A percentile compares a stretch with the other conserved stretches of the same genome.
phyloP scores from a whole-genome alignment of 1,140 invertebrate genomes.

The Cydia splendana region DNA sequence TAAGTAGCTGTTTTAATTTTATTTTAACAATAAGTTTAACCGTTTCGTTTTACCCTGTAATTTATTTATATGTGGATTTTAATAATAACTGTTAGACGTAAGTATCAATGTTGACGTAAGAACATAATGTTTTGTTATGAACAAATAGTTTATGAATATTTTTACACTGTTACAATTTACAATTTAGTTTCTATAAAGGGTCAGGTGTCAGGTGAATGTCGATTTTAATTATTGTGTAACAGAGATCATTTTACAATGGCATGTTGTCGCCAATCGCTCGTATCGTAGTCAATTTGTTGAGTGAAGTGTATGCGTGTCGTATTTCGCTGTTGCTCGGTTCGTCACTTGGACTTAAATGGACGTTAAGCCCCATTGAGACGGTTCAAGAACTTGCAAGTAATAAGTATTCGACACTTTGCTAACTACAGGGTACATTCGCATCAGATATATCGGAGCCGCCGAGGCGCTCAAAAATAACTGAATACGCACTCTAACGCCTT shows the following conservation, averaged over 20 bases:
- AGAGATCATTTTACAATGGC: background rate
- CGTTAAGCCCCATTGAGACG: background rate
- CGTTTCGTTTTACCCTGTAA: conserved; percentile 33
- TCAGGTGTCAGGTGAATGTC: background rate
- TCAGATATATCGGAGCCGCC: no score
- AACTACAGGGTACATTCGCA: no score
- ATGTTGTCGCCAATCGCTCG: conserved; percentile 14
- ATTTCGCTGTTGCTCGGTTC: background rate
- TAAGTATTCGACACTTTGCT: no score
- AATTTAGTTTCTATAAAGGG: background rate
- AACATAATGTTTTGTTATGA: conserved; percentile 36
- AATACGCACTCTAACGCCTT: no score
- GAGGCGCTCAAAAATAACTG: no score
- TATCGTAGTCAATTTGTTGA: conserved; percentile 25
- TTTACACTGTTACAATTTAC: conserved; percentile 17
- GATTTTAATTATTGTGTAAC: background rate
- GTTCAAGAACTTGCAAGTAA: no score
- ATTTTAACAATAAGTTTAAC: conserved; percentile 34
- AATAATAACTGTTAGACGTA: conserved; percentile 27
- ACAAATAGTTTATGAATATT: conserved; percentile 33
- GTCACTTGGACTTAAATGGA: background rate
- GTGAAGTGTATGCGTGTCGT: conserved; percentile 20
- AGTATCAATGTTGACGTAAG: conserved; percentile 22
- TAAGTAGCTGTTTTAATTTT: conserved; percentile 34
- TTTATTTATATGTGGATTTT: conserved; percentile 39